Evolutionary conservation across 2,888 invertebrate genomes (phyloP).

Genomic region (Eledona agricola): DNA sequence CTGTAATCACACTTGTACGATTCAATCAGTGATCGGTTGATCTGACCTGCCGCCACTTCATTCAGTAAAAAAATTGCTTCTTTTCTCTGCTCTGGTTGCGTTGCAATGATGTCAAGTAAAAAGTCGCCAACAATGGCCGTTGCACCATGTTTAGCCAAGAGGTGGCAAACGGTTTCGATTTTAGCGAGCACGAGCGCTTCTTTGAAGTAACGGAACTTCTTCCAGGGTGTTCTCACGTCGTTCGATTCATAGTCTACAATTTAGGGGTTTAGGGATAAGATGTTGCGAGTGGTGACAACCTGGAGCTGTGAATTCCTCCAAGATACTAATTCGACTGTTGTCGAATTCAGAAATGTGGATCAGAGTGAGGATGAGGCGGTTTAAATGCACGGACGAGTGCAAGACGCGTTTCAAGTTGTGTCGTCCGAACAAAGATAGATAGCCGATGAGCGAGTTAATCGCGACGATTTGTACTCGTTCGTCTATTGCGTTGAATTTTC

Average conservation of each 20-base stretch:
- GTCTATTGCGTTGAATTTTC: constrained; percentile 74
- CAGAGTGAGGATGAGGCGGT: constrained; percentile 67
- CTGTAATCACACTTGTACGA: not conserved
- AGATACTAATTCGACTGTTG: constrained; percentile 62
- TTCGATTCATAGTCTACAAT: constrained; percentile 59
- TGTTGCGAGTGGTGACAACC: constrained; percentile 38
- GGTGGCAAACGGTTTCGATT: constrained; percentile 66
- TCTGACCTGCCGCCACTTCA: constrained; percentile 53
- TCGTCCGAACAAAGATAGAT: constrained; percentile 68
- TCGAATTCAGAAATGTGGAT: constrained; percentile 67
- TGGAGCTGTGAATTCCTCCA: constrained; percentile 63
- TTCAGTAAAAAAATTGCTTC: constrained; percentile 72
- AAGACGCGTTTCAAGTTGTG: constrained; percentile 69
- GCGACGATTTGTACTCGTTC: constrained; percentile 69
- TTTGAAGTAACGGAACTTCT: constrained; percentile 69
- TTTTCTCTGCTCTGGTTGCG: constrained; percentile 65
- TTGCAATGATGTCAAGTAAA: constrained; percentile 68
- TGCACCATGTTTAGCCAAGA: constrained; percentile 67
- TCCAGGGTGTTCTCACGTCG: constrained; percentile 68
- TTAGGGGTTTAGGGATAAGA: no score
- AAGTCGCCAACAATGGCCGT: constrained; percentile 69
- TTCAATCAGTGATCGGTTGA: not conserved
- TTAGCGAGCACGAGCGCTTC: constrained; percentile 62
- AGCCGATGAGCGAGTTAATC: constrained; percentile 73
- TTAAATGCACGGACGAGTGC: constrained; percentile 65